Evolutionary conservation across 2,113 vertebrate genomes (phyloP).

Genomic region (Lasiurus borealis): DNA sequence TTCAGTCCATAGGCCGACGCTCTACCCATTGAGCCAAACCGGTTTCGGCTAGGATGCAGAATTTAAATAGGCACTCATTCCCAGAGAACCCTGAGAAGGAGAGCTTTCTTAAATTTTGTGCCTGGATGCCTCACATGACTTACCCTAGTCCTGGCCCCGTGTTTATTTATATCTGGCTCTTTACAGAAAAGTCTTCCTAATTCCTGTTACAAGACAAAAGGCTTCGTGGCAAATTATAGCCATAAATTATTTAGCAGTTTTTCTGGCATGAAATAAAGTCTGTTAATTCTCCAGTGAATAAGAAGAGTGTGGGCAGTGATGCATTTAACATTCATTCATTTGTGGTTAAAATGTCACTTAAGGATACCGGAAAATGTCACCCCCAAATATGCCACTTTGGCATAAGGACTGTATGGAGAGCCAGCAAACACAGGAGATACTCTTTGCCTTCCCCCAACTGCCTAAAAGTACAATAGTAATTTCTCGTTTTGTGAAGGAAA

Average conservation of each 20-base stretch:
- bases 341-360: not conserved
- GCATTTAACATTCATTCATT: not conserved
- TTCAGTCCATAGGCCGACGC: no score
- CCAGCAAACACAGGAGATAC: not conserved
- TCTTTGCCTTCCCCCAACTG: not conserved
- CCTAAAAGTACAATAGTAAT: not conserved
- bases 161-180: not conserved
- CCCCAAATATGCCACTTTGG: not conserved
- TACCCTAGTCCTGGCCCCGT: not conserved
- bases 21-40: no score
- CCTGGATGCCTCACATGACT: not conserved
- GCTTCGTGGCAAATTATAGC: not conserved
- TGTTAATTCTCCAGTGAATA: not conserved
- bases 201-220: not conserved
- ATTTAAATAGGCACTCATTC: not conserved
- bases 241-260: slow-evolving; percentile 27
- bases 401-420: not conserved
- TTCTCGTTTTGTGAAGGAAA: not conserved
- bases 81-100: not conserved
- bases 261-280: not conserved
- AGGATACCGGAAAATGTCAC: not conserved
- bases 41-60: no score
- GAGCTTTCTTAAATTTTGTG: not conserved
- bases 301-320: not conserved
- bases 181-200: not conserved